Percentiles rank a stretch among this genome's conserved stretches.
These are phyloP conservation scores for Avahi laniger DNA, from an alignment of 2,797 vertebrate species.

Conservation along the genomic window DNA sequence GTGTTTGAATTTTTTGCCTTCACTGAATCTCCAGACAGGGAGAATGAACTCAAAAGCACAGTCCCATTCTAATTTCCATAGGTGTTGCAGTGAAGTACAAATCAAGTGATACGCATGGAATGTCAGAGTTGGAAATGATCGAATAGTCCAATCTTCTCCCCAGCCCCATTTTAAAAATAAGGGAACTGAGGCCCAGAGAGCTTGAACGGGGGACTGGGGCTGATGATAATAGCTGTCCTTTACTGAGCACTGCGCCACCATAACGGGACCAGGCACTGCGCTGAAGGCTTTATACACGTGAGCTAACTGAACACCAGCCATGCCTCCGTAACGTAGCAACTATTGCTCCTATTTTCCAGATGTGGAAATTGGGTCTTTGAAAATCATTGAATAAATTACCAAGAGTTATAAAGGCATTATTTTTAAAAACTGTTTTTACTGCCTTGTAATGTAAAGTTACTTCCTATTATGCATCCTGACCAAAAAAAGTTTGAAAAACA, in stretches of 20 bases:
- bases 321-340: background rate
- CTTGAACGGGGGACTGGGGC: background rate
- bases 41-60: background rate
- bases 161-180: background rate
- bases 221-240: background rate
- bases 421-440: background rate
- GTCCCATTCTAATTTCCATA: background rate
- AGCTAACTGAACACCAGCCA: background rate
- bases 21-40: background rate
- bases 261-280: background rate
- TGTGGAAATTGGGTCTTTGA: background rate
- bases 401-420: background rate
- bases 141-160: background rate
- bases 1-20: conserved; percentile 6
- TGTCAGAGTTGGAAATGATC: background rate
- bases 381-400: background rate
- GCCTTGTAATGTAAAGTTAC: background rate
- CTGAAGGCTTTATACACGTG: background rate
- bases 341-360: background rate
- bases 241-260: background rate
- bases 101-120: background rate
- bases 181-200: background rate
- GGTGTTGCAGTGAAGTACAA: background rate
- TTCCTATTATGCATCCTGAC: background rate
- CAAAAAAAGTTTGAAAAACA: background rate